phyloP scores from a whole-genome alignment of 2,797 vertebrate genomes.

The Fundulus diaphanus region DNA sequence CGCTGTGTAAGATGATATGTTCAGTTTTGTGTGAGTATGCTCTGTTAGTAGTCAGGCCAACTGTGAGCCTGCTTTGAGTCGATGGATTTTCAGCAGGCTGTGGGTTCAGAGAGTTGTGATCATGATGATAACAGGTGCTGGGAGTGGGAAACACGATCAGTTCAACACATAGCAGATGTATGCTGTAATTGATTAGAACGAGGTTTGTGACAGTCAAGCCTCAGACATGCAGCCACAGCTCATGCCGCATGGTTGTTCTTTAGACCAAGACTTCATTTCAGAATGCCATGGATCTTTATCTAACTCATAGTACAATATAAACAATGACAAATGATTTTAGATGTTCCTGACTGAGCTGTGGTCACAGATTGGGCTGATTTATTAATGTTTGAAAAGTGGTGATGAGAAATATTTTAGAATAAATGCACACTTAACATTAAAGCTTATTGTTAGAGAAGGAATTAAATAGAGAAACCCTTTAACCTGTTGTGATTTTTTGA shows the following conservation, averaged over 20 bases:
- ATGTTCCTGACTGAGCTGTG: background rate
- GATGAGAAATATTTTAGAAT: background rate
- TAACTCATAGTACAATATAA: background rate
- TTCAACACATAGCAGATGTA: slow-evolving; percentile 58
- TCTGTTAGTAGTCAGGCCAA: slow-evolving; percentile 43
- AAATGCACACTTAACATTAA: background rate
- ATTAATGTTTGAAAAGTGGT: background rate
- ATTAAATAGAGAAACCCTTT: background rate
- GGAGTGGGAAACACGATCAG: slow-evolving; percentile 60
- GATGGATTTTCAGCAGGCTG: slow-evolving; percentile 45
- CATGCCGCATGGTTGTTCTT: slow-evolving; percentile 49
- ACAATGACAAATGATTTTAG: background rate
- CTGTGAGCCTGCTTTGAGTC: slow-evolving; percentile 57
- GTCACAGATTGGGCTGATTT: background rate
- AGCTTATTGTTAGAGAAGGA: background rate
- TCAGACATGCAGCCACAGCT: slow-evolving; percentile 55
- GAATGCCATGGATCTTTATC: slow-evolving; percentile 3
- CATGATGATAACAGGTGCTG: slow-evolving; percentile 67
- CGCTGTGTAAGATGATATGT: slow-evolving; percentile 71
- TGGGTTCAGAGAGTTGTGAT: slow-evolving; percentile 40
- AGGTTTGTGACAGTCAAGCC: slow-evolving; percentile 65
- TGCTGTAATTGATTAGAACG: slow-evolving; percentile 73
- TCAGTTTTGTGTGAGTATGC: slow-evolving; percentile 25
- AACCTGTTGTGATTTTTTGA: background rate
- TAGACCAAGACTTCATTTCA: slow-evolving; percentile 1